Conservation (phyloP, 2,797 vertebrate species). For the Melopsittacus undulatus region DNA sequence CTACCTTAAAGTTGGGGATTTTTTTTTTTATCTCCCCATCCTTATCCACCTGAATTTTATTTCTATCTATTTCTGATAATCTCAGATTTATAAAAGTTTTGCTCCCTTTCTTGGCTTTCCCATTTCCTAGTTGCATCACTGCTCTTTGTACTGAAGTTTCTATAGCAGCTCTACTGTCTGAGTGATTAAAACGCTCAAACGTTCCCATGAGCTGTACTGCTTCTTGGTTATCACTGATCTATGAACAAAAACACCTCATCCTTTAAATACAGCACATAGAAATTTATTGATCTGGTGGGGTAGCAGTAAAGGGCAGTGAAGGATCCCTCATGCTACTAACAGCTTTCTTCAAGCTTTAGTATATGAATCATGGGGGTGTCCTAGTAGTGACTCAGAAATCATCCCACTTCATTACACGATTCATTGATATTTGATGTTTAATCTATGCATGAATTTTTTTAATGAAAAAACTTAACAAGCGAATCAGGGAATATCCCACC, state of each 20-base stretch:
- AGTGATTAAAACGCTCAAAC: constrained; percentile 33
- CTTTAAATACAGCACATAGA: constrained; percentile 37
- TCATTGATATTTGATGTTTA: constrained; percentile 31
- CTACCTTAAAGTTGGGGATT: background rate
- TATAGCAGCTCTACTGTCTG: background rate
- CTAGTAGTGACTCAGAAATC: constrained; percentile 59
- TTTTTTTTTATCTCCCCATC: background rate
- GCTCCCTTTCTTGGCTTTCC: background rate
- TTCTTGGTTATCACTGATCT: constrained; percentile 57
- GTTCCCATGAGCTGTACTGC: constrained; percentile 56
- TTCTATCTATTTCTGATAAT: background rate
- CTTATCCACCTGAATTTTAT: background rate
- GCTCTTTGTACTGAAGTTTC: background rate
- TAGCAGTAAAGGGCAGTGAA: background rate
- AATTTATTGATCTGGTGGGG: background rate
- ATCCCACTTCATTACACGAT: constrained; percentile 25
- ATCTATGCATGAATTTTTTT: background rate
- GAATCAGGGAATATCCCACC: background rate
- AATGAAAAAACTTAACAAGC: background rate
- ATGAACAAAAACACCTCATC: constrained; percentile 32
- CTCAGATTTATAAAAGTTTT: background rate
- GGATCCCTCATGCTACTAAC: background rate
- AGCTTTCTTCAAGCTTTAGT: constrained; percentile 34
- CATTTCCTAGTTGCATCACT: background rate
- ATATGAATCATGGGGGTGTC: constrained; percentile 58